Evolutionary conservation across 2,113 vertebrate genomes (phyloP).

Genomic region (Struthidea cinerea): DNA sequence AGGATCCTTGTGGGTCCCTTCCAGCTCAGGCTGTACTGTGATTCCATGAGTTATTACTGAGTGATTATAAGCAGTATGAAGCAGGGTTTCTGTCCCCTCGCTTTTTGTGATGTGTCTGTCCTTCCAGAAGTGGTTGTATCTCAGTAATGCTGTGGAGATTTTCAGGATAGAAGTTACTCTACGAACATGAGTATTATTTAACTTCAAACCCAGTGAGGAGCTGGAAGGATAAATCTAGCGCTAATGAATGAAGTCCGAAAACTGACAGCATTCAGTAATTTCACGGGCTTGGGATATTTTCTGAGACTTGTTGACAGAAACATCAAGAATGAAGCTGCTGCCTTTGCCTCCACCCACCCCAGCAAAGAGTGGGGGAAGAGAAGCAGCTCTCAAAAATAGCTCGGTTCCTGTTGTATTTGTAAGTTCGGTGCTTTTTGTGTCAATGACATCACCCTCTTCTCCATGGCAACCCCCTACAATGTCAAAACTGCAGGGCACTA

Average conservation of each 20-base stretch:
- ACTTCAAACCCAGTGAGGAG: background rate
- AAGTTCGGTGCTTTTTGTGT: slow-evolving; percentile 76
- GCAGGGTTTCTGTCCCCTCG: background rate
- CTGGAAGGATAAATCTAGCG: background rate
- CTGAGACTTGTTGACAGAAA: slow-evolving; percentile 39
- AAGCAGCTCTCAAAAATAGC: slow-evolving; percentile 73
- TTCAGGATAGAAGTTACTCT: background rate
- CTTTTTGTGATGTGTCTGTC: background rate
- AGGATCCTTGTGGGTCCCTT: background rate
- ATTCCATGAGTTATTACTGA: background rate
- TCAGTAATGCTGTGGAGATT: background rate
- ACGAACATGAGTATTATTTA: background rate
- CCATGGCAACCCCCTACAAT: slow-evolving; percentile 79
- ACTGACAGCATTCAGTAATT: slow-evolving; percentile 19
- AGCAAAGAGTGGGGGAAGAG: slow-evolving; percentile 28
- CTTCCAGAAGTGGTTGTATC: background rate
- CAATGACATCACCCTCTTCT: slow-evolving; percentile 77
- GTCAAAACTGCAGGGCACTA: slow-evolving; percentile 73
- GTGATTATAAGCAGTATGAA: background rate
- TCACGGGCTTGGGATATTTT: background rate
- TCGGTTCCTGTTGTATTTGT: slow-evolving; percentile 73
- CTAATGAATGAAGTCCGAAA: slow-evolving; percentile 15
- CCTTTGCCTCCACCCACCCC: slow-evolving; percentile 53
- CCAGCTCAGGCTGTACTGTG: background rate
- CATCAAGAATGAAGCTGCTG: slow-evolving; percentile 30